A percentile compares a stretch with the other conserved stretches of the same genome.
Conservation (phyloP, 2,888 invertebrate genomes). For the Zygaena filipendulae region DNA sequence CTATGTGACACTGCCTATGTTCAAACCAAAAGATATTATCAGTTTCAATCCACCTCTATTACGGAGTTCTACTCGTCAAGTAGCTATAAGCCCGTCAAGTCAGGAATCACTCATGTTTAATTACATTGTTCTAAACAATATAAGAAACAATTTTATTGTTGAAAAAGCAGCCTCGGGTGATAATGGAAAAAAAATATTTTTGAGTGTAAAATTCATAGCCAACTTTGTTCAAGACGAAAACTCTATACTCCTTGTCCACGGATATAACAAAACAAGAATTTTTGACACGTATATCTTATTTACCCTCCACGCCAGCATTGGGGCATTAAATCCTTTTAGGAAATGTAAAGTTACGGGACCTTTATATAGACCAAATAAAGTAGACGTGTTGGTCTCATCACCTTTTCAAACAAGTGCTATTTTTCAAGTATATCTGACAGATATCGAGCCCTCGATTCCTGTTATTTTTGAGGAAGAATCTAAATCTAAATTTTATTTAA, state of each 20-base stretch:
- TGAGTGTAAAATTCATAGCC: slow-evolving; percentile 45
- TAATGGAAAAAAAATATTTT: slow-evolving; percentile 41
- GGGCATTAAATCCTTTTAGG: slow-evolving; percentile 33
- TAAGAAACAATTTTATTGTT: slow-evolving; percentile 37
- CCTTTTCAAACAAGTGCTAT: slow-evolving; percentile 31
- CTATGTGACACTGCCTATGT: slow-evolving; percentile 65
- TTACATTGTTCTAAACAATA: slow-evolving; percentile 37
- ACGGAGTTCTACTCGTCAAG: slow-evolving; percentile 37
- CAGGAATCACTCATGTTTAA: slow-evolving; percentile 46
- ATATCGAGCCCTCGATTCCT: slow-evolving; percentile 42
- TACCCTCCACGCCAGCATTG: slow-evolving; percentile 35
- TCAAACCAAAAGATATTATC: slow-evolving; percentile 46
- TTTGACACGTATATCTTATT: slow-evolving; percentile 54
- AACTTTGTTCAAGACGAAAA: slow-evolving; percentile 40
- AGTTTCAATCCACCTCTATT: slow-evolving; percentile 55
- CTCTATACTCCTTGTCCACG: slow-evolving; percentile 44
- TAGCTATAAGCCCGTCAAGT: slow-evolving; percentile 43
- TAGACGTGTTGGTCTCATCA: slow-evolving; percentile 40
- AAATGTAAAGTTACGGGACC: slow-evolving; percentile 53
- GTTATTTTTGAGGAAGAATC: slow-evolving; percentile 26
- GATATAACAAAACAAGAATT: slow-evolving; percentile 54
- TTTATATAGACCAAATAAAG: slow-evolving; percentile 45
- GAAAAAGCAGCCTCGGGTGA: slow-evolving; percentile 40
- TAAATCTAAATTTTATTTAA: slow-evolving; percentile 34
- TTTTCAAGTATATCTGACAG: slow-evolving; percentile 35